Evolutionary conservation across 2,113 vertebrate species (phyloP).

Genomic region (Ciconia boyciana): DNA sequence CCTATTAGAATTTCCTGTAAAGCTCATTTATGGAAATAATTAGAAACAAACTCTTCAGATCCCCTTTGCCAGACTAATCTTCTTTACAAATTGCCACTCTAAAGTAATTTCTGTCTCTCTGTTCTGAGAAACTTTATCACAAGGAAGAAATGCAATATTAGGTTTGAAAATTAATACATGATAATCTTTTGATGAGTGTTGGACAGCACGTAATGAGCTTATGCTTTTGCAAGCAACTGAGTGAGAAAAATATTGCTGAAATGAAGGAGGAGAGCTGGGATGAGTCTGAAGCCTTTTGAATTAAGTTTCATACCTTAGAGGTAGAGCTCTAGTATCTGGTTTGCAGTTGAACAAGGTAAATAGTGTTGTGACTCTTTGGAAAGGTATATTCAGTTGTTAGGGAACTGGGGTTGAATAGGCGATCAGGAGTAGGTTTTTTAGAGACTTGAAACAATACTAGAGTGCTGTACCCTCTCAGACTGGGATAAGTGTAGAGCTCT

Average conservation of each 20-base stretch:
- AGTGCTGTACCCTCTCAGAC: not conserved
- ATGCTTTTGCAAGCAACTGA: not conserved
- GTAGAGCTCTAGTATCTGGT: not conserved
- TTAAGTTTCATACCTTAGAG: constrained; percentile 5
- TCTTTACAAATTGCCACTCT: constrained; percentile 71
- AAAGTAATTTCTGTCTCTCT: constrained; percentile 54
- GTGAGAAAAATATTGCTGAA: constrained; percentile 26
- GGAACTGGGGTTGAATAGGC: not conserved
- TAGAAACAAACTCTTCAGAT: constrained; percentile 73
- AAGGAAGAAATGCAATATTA: constrained; percentile 55
- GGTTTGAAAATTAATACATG: constrained; percentile 62
- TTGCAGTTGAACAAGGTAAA: not conserved
- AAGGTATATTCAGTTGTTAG: not conserved
- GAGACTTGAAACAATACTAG: not conserved
- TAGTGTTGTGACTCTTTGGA: not conserved
- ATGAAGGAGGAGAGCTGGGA: constrained; percentile 5
- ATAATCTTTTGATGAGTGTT: constrained; percentile 67
- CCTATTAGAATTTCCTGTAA: constrained; percentile 60
- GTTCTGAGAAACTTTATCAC: constrained; percentile 65
- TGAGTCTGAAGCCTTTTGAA: constrained; percentile 1
- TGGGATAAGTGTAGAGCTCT: not conserved
- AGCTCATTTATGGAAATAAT: constrained; percentile 73
- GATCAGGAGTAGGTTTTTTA: not conserved
- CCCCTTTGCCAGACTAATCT: constrained; percentile 67
- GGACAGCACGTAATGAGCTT: constrained; percentile 63